Conservation (phyloP, 2,888 invertebrate species). For the Deroplatys truncata region DNA sequence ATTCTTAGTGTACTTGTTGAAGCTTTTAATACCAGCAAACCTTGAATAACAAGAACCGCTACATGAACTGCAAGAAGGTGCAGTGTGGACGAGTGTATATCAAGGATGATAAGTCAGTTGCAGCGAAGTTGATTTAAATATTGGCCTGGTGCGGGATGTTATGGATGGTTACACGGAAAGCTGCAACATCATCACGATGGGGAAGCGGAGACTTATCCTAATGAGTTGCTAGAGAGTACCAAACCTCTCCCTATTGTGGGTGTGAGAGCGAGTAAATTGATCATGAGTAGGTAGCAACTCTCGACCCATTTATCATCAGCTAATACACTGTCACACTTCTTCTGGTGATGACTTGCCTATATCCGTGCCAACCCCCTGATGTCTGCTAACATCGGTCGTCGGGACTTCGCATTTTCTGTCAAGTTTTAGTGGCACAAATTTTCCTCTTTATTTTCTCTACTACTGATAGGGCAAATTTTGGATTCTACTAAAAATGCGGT, state of each 20-base stretch:
- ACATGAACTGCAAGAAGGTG: too few species aligned
- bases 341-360: background rate
- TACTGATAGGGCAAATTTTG: too few species aligned
- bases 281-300: background rate
- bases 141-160: background rate
- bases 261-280: background rate
- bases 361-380: background rate
- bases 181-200: background rate
- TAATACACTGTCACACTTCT: background rate
- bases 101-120: background rate
- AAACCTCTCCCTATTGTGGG: background rate
- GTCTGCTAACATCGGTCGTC: background rate
- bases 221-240: background rate
- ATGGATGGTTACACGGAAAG: background rate
- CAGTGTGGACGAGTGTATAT: too few species aligned
- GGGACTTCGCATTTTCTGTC: too few species aligned
- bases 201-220: background rate
- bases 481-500: too few species aligned
- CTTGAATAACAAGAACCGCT: too few species aligned
- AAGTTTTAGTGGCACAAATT: too few species aligned
- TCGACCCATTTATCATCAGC: background rate
- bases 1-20: too few species aligned
- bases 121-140: background rate
- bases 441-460: too few species aligned
- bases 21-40: too few species aligned